A percentile compares a stretch with the other conserved stretches of the same genome.
phyloP scores from a whole-genome alignment of 1,140 invertebrate species.

The Andrena cerasifolii region DNA sequence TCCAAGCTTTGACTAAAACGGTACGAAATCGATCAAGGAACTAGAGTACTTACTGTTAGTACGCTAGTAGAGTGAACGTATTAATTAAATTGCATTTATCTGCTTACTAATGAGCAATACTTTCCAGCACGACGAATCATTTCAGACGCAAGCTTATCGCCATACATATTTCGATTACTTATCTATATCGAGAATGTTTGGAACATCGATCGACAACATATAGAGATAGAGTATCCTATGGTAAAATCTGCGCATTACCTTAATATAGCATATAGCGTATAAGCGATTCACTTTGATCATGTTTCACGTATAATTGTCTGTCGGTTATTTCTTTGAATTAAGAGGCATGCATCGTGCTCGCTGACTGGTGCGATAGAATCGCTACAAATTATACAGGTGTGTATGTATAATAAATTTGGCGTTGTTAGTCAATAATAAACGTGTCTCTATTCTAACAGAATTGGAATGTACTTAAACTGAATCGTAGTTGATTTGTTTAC shows the following conservation, averaged over 20 bases:
- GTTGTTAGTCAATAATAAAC: neutral
- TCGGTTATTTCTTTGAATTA: constrained; percentile 11
- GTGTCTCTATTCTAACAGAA: neutral
- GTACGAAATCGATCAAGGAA: neutral
- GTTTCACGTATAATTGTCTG: constrained; percentile 8
- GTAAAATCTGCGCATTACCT: constrained; percentile 4
- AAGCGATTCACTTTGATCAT: constrained; percentile 24
- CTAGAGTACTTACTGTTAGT: neutral
- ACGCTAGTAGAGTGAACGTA: neutral
- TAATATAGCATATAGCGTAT: constrained; percentile 5
- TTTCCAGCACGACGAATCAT: constrained; percentile 25
- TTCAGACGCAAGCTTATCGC: constrained; percentile 8
- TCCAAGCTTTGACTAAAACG: neutral
- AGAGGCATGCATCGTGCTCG: constrained; percentile 28
- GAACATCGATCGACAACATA: neutral
- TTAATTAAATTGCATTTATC: neutral
- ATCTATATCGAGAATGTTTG: constrained; percentile 18
- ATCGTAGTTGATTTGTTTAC: constrained; percentile 5
- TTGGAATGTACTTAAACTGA: constrained; percentile 35
- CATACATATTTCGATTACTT: neutral
- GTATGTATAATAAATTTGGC: neutral
- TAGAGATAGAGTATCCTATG: constrained; percentile 7
- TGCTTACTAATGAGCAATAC: constrained; percentile 22
- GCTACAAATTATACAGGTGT: too few relatives aligned
- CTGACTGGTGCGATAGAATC: constrained; percentile 36